Conservation (phyloP, 2,113 vertebrate species). For the Chauna torquata region DNA sequence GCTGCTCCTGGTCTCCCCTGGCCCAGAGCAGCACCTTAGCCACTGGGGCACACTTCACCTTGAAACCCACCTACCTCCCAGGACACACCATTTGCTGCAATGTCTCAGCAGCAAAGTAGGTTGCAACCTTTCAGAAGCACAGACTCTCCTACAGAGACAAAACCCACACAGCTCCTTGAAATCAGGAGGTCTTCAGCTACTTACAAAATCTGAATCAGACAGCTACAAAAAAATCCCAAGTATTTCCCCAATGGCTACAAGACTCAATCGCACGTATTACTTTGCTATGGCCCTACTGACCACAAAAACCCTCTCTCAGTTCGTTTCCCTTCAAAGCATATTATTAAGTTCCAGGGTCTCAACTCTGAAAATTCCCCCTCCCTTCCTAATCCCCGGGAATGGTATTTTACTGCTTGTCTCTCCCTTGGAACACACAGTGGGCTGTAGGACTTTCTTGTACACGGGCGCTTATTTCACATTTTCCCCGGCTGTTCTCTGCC, state of each 20-base stretch:
- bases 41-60: not conserved
- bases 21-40: not conserved
- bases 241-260: not conserved
- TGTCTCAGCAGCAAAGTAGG: not conserved
- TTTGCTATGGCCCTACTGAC: not conserved
- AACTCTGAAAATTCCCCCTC: not conserved
- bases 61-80: rapidly evolving
- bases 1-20: not conserved
- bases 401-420: not conserved
- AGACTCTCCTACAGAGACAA: not conserved
- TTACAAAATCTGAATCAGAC: not conserved
- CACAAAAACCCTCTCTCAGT: not conserved
- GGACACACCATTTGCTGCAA: not conserved
- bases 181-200: not conserved
- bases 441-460: not conserved
- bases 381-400: not conserved
- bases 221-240: not conserved
- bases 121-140: rapidly evolving
- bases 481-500: not conserved
- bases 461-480: rapidly evolving
- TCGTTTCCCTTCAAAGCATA: not conserved
- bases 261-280: not conserved
- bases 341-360: not conserved
- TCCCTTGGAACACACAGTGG: not conserved
- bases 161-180: not conserved